Base-by-base conservation (phyloP, 2,888 invertebrate genomes). In the Synergus umbraculus region DNA sequence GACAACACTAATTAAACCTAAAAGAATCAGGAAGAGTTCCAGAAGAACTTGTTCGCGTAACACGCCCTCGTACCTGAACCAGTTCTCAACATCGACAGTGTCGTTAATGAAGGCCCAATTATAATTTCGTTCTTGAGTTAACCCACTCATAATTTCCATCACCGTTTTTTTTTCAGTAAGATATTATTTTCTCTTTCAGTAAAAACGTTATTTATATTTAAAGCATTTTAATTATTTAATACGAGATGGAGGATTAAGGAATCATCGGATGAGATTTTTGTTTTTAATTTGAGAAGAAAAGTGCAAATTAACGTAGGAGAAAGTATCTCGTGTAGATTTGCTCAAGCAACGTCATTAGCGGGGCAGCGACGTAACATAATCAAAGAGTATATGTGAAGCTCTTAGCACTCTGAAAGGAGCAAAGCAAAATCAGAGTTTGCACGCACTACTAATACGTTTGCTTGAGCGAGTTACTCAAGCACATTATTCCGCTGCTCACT, bases 41-140 rank as follows among this genome's bases (percentile, higher is more conserved):
- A 13, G 49, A 29, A 67, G 7, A 46, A 29, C 29, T 22, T 63
- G 63, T 63, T 63, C 13, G 29, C 13, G 49, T 46, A 46, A 69
- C 22, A 22, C 29, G 22, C 69, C 46, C 8, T 49, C 29, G 8
- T 13, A 46, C 73, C 58, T 76, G 79, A 83, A 84, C 84, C 83
- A 85, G 84, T 87, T 88, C 89, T 89, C 89, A 89, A 88, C 88
- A 87, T 84, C 83, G 82, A 54, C 82, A 77, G 84, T 87, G 86
- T 87, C 89, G 89, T 90, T 90, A 90, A 90, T 90, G 90, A 89
- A 87, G 83, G 84, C 73, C 87, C 89, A 89, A 90, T 90, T 90
- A 90, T 88, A 87, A 88, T 89, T 63, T 58, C 22, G 18, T 60
- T 18, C 58, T 22, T 22, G 60, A 18, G 5, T 46, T 12, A 10